Evolutionary conservation across 2,797 vertebrate species (phyloP).

Genomic region (Sparidentex hasta): DNA sequence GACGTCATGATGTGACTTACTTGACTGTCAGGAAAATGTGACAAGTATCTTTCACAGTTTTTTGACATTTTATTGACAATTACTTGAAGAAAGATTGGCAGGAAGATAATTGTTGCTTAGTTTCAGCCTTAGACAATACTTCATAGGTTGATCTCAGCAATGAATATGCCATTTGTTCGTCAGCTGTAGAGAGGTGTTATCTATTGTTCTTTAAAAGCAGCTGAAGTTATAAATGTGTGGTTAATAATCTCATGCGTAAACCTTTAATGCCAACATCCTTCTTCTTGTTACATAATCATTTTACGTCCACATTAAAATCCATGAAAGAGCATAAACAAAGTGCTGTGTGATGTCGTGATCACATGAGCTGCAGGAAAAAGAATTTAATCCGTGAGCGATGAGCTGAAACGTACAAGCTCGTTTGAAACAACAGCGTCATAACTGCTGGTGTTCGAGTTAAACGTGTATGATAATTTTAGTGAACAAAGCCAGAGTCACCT

Average conservation of each 20-base stretch:
- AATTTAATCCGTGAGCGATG: background rate
- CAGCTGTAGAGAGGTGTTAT: background rate
- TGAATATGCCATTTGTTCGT: background rate
- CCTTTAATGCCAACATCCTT: background rate
- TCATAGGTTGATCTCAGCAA: background rate
- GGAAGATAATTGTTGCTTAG: background rate
- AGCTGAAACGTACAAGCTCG: background rate
- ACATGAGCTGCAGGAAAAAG: conserved; percentile 19
- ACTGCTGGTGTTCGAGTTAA: background rate
- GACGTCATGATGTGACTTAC: background rate
- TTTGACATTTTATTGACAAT: background rate
- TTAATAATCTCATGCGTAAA: conserved; percentile 9
- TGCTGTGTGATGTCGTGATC: background rate
- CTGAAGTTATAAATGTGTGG: background rate
- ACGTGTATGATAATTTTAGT: background rate
- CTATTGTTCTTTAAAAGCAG: background rate
- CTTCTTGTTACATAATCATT: background rate
- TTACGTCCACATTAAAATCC: background rate
- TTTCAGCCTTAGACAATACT: background rate
- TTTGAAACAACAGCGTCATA: background rate
- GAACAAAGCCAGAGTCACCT: background rate
- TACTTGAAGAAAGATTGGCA: background rate
- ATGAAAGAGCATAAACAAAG: background rate
- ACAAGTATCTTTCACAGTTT: background rate
- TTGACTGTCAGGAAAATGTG: background rate